Base-by-base conservation (phyloP, 2,888 invertebrate species). In the Spodoptera picta region DNA sequence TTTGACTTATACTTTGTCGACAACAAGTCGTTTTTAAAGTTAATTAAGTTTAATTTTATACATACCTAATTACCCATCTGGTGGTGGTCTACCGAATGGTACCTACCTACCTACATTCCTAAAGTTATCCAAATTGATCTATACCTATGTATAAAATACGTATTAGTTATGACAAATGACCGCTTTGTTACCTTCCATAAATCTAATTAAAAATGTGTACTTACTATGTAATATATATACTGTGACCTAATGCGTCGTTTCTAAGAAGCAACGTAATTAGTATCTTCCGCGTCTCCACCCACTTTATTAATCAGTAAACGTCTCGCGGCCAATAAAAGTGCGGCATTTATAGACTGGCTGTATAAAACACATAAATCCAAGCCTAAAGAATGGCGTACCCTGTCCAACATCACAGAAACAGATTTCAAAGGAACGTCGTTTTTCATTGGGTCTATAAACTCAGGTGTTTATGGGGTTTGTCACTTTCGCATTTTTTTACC, bases 231-330 rank as follows among this genome's bases (percentile, higher is more conserved):
- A 75, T 78, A 75, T 14, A 71, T 73, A 75, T 57, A 79, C 57
- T 69, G 52, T 60, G 56, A 73, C 76, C 69, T 69, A 80, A 73
- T 79, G 60, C 42, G 73, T 74, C 66, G 67, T 75, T 93, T 92
- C 92, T 89, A 88, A 88, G 92, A 93, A 93, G 87, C 85, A 79
- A 69, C 84, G 73, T 87, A 85, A 86, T 88, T 87, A 87, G 84
- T 76, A 85, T 88, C 90, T 92, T 92, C 93, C 91, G 91, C 90
- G 84, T 92, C 89, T 86, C 86, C 86, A 83, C 88, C 90, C 90
- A 92, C 92, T 93, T 92, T 92, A 93, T 92, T 91, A 92, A 93
- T 92, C 92, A 91, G 88, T 92, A 89, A 94, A 92, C 87, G 92
- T 93, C 93, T 89, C 88, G 87, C 88, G 85, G 89, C 88, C 87